phyloP scores from a whole-genome alignment of 2,797 vertebrate species.

The Monodelphis domestica region DNA sequence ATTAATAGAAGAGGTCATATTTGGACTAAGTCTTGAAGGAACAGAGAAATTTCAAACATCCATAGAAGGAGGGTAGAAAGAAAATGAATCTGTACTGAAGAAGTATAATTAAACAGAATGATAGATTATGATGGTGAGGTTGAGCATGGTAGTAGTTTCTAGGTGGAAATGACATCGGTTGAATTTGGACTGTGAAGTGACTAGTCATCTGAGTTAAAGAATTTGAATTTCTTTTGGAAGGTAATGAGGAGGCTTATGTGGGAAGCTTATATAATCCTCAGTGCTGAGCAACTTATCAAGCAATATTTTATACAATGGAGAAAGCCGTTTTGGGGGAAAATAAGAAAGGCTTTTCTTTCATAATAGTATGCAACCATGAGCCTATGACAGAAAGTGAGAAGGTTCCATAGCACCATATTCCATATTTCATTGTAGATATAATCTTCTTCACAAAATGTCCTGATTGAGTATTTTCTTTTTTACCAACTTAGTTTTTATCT shows the following conservation, averaged over 20 bases:
- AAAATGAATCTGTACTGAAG: neutral
- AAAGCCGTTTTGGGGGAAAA: neutral
- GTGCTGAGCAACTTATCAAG: neutral
- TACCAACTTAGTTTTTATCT: conserved; percentile 66
- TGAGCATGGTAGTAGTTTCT: neutral
- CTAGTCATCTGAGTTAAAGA: neutral
- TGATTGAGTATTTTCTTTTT: conserved; percentile 63
- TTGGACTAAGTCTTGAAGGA: neutral
- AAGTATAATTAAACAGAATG: neutral
- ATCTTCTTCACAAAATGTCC: conserved; percentile 29
- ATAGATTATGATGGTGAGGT: neutral
- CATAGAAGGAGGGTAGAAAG: neutral
- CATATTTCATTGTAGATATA: conserved; percentile 41
- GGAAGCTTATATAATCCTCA: neutral
- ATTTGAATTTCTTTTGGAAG: neutral
- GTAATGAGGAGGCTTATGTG: neutral
- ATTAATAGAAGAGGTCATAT: neutral
- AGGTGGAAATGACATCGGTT: neutral
- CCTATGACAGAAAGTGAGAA: neutral
- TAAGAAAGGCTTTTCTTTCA: neutral
- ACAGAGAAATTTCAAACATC: neutral
- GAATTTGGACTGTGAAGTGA: neutral
- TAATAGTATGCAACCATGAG: conserved; percentile 23
- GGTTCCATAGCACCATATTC: conserved; percentile 14
- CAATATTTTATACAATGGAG: neutral